Conservation (phyloP, 2,113 vertebrate species). For the Phrynosoma platyrhinos region DNA sequence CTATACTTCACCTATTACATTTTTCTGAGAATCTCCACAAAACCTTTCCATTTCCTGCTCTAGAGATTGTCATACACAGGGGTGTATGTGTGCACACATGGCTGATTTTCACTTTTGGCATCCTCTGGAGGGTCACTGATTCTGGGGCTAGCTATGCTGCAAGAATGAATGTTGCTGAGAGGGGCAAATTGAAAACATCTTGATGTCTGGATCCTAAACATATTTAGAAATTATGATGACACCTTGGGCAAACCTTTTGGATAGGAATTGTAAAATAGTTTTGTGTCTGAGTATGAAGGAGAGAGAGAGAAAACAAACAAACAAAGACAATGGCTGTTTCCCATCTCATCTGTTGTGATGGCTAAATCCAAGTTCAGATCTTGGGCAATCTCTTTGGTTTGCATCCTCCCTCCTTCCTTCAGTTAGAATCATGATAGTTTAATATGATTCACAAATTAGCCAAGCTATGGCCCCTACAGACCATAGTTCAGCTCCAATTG, state of each 20-base stretch:
- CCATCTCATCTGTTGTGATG: neutral
- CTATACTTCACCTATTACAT: neutral
- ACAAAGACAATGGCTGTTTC: neutral
- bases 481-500: neutral
- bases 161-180: neutral
- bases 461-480: neutral
- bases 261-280: neutral
- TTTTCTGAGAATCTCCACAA: neutral
- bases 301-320: no score
- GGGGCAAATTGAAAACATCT: neutral
- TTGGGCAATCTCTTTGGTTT: neutral
- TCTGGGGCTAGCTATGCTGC: neutral
- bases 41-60: neutral
- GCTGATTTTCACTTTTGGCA: neutral
- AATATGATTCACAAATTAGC: neutral
- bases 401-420: neutral
- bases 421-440: neutral
- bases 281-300: neutral
- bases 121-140: neutral
- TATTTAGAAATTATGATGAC: neutral
- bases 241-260: neutral
- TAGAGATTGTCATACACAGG: neutral
- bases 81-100: neutral
- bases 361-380: neutral
- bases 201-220: neutral